Evolutionary conservation across 2,888 invertebrate species (phyloP).

Genomic region (Oxystoma pomonae): DNA sequence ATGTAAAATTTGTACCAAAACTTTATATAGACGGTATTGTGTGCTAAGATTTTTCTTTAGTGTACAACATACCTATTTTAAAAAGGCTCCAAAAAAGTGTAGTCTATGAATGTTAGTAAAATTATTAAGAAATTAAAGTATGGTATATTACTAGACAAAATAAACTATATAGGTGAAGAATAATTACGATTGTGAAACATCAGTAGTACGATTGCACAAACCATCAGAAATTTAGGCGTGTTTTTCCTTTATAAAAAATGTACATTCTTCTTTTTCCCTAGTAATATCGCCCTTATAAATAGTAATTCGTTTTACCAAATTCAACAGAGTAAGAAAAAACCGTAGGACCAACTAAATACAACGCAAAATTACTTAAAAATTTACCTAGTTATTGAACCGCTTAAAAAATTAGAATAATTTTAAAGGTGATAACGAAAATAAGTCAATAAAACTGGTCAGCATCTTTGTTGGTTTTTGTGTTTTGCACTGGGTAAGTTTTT

Average conservation of each 20-base stretch:
- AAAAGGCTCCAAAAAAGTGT: too few species aligned
- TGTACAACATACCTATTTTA: too few species aligned
- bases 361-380: slow-evolving; percentile 25
- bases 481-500: neutral
- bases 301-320: neutral
- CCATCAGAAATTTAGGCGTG: neutral
- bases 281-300: neutral
- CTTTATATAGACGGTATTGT: too few species aligned
- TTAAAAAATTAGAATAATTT: too few species aligned
- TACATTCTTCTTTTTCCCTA: neutral
- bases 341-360: slow-evolving; percentile 33
- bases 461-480: too few species aligned
- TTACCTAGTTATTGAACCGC: neutral
- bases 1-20: too few species aligned
- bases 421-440: too few species aligned
- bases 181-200: neutral
- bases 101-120: too few species aligned
- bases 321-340: slow-evolving; percentile 4
- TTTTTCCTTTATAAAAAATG: neutral
- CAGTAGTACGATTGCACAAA: neutral
- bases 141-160: neutral
- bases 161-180: neutral
- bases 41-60: too few species aligned
- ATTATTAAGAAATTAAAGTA: too few species aligned
- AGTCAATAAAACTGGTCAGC: too few species aligned